Conservation (phyloP, 2,888 invertebrate species). For the Coecobrya sp. region DNA sequence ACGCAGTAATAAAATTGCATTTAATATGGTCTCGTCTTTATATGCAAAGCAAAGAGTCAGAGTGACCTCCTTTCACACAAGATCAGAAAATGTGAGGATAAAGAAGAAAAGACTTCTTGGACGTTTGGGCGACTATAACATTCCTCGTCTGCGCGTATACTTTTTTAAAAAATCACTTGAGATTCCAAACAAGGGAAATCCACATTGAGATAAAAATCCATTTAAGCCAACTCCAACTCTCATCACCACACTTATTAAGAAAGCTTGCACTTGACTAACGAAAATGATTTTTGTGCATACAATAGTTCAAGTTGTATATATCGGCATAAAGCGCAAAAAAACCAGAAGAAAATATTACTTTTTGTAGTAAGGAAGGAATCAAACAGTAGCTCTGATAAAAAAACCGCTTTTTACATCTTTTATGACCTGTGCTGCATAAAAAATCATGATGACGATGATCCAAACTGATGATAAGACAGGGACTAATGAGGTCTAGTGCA, state of each 20-base stretch:
- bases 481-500: constrained; percentile 46
- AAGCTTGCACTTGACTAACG: neutral
- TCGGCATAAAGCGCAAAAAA: neutral
- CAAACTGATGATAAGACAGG: constrained; percentile 38
- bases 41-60: neutral
- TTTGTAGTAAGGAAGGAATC: neutral
- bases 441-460: constrained; percentile 27
- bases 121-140: constrained; percentile 56
- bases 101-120: constrained; percentile 14
- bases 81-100: constrained; percentile 34
- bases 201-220: constrained; percentile 76
- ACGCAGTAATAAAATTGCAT: constrained; percentile 67
- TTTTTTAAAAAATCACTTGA: constrained; percentile 65
- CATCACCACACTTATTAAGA: constrained; percentile 17
- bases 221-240: constrained; percentile 66
- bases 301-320: neutral
- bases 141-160: neutral
- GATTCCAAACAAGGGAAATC: constrained; percentile 78
- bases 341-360: neutral
- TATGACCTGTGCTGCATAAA: constrained; percentile 26
- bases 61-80: constrained; percentile 78
- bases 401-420: constrained; percentile 26
- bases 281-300: neutral
- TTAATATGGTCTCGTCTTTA: constrained; percentile 68
- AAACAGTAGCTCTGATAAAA: constrained; percentile 32